These are phyloP conservation scores for Arrhopalites spinosus DNA, from an alignment of 2,888 invertebrate genomes.

Conservation along the genomic window DNA sequence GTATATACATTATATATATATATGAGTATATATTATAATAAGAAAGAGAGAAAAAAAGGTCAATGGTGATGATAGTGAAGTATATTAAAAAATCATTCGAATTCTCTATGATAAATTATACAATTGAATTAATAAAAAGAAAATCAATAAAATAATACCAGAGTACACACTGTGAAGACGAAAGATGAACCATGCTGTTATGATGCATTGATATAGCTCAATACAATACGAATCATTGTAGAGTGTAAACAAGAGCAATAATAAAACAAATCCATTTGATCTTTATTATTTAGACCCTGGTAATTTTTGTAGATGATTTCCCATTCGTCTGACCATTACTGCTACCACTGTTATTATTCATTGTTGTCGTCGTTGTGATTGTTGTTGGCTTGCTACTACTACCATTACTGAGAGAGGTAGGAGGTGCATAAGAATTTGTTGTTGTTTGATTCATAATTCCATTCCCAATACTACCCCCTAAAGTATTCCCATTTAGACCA, in stretches of 20 bases:
- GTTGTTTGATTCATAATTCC: not conserved
- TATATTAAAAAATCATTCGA: not conserved
- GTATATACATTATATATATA: not conserved
- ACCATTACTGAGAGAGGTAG: not conserved
- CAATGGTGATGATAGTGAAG: not conserved
- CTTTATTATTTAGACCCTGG: constrained; percentile 25
- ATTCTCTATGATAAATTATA: not conserved
- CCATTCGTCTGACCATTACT: not conserved
- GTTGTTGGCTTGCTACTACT: too few relatives aligned
- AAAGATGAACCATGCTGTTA: too few relatives aligned
- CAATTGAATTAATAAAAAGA: not conserved
- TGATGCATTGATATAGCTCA: not conserved
- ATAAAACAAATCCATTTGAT: constrained; percentile 9
- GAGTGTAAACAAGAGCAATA: constrained; percentile 14
- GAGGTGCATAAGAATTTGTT: constrained; percentile 1
- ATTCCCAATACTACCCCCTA: not conserved
- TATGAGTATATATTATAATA: not conserved
- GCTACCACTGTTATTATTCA: not conserved
- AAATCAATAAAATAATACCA: not conserved
- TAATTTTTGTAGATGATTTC: constrained; percentile 32
- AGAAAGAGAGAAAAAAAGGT: not conserved
- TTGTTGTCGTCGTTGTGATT: not conserved
- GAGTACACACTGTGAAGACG: not conserved
- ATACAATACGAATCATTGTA: constrained; percentile 17
- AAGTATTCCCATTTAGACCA: not conserved